These are phyloP conservation scores for Polypedilum pembai DNA, from an alignment of 1,140 invertebrate genomes.

Conservation along the genomic window DNA sequence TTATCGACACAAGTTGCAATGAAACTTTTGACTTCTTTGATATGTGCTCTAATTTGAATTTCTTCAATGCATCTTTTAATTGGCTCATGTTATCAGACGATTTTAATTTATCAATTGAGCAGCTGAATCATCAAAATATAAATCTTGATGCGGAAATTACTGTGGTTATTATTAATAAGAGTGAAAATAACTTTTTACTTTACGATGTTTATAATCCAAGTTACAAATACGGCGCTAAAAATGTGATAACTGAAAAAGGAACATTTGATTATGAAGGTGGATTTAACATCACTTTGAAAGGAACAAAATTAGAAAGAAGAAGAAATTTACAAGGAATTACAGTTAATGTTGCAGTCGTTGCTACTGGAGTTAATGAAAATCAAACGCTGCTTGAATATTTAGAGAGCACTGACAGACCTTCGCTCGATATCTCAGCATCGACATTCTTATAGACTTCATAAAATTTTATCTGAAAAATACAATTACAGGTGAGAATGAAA, in stretches of 20 bases:
- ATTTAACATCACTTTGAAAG: neutral
- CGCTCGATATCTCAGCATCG: conserved; percentile 48
- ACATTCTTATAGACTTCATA: conserved; percentile 44
- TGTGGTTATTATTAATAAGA: conserved; percentile 32
- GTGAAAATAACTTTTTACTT: conserved; percentile 31
- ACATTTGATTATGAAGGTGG: neutral
- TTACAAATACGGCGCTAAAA: neutral
- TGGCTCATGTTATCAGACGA: conserved; percentile 35
- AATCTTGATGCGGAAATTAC: conserved; percentile 38
- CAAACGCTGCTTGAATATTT: conserved; percentile 34
- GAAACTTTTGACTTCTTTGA: conserved; percentile 24
- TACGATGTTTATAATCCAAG: neutral
- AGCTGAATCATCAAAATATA: conserved; percentile 35
- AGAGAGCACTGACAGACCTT: conserved; percentile 34
- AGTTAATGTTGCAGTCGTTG: conserved; percentile 44
- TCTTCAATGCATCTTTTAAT: conserved; percentile 36
- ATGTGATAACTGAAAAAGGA: neutral
- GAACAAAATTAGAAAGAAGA: conserved; percentile 34
- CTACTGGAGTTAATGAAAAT: conserved; percentile 36
- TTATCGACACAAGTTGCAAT: neutral
- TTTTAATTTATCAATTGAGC: conserved; percentile 21
- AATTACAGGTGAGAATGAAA: conserved; percentile 45
- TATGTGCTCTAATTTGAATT: conserved; percentile 33
- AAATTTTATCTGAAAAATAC: conserved; percentile 43
- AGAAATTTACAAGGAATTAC: conserved; percentile 44